Percentiles rank a stretch among this genome's conserved stretches.
These are phyloP conservation scores for Lithophane semibrunnea DNA, from an alignment of 2,888 invertebrate species.

Conservation along the genomic window DNA sequence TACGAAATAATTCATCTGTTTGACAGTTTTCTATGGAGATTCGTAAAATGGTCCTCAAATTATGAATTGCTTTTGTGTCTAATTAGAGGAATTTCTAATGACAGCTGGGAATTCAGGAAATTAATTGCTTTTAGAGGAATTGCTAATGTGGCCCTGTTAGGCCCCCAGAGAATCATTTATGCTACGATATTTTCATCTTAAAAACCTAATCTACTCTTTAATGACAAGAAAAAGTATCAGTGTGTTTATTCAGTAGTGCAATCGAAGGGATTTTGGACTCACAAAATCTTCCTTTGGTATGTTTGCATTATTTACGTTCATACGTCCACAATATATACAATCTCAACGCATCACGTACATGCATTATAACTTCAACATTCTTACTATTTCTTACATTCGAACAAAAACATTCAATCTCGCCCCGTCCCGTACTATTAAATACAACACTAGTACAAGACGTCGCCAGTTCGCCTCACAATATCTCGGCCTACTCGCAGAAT, in stretches of 20 bases:
- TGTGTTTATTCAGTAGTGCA: neutral
- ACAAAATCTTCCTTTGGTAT: neutral
- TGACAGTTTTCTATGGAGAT: no score
- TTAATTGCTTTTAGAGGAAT: no score
- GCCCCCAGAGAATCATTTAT: neutral
- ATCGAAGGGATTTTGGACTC: no score
- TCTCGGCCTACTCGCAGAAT: constrained; percentile 46
- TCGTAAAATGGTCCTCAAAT: no score
- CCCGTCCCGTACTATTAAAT: constrained; percentile 27
- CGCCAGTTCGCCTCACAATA: constrained; percentile 29
- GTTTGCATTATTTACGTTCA: neutral
- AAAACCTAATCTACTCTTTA: neutral
- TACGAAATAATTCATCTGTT: no score
- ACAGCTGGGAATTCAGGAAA: no score
- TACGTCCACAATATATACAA: neutral
- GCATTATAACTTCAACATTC: neutral
- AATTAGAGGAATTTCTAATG: no score
- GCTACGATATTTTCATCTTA: neutral
- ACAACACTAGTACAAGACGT: constrained; percentile 52
- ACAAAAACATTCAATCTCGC: constrained; percentile 43
- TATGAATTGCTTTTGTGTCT: no score
- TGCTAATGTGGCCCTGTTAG: no score
- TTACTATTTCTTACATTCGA: neutral
- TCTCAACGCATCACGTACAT: neutral
- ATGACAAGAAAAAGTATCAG: neutral